A percentile compares a stretch with the other conserved stretches of the same genome.
Conservation (phyloP, 2,888 invertebrate species). For the Euplexia lucipara region DNA sequence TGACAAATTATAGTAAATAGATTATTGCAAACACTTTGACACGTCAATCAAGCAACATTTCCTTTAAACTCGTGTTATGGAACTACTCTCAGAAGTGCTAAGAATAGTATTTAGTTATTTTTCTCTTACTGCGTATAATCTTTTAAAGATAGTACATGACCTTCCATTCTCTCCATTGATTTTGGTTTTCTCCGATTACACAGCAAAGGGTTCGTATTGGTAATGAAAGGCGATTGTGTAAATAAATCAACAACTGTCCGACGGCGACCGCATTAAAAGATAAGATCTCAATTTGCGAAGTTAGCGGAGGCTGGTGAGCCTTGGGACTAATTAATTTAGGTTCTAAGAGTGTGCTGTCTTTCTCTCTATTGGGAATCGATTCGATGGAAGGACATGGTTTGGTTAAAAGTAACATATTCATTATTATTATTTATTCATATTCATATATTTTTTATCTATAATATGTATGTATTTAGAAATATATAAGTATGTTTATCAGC, state of each 20-base stretch:
- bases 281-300: conserved; percentile 85
- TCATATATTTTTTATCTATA: too few species aligned
- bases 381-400: background rate
- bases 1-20: too few species aligned
- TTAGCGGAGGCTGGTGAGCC: conserved; percentile 67
- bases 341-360: conserved; percentile 46
- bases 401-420: background rate
- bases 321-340: conserved; percentile 80
- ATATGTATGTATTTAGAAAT: too few species aligned
- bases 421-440: background rate
- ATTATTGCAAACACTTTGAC: too few species aligned
- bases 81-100: too few species aligned
- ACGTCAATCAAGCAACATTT: too few species aligned
- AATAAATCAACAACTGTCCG: conserved; percentile 71
- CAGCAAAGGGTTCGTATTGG: conserved; percentile 30
- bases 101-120: too few species aligned
- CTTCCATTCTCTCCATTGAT: background rate
- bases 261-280: conserved; percentile 80
- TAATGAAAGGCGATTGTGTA: conserved; percentile 60
- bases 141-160: background rate
- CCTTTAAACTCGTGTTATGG: too few species aligned
- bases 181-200: conserved; percentile 21
- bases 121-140: too few species aligned
- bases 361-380: conserved; percentile 11
- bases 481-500: too few species aligned